These are phyloP conservation scores for Parnassius smintheus DNA, from an alignment of 2,888 invertebrate species.

Conservation along the genomic window DNA sequence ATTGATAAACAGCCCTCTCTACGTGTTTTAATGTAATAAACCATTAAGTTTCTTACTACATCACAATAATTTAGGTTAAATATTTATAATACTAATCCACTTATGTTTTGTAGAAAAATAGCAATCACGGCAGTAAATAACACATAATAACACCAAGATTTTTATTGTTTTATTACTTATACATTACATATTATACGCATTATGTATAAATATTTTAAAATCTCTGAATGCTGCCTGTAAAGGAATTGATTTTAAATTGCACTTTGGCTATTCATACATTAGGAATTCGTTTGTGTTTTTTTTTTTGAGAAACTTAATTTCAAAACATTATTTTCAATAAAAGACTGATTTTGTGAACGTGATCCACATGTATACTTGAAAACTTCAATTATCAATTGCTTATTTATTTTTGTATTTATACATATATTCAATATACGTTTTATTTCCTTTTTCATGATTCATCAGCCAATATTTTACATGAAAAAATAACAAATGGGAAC, in stretches of 20 bases:
- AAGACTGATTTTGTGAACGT: slow-evolving; percentile 28
- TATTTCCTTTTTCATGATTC: slow-evolving; percentile 32
- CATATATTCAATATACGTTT: slow-evolving; percentile 33
- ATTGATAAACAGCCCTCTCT: slow-evolving; percentile 15
- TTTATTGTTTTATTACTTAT: slow-evolving; percentile 13
- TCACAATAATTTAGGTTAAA: slow-evolving; percentile 13
- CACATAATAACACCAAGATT: slow-evolving; percentile 8
- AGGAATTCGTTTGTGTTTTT: slow-evolving; percentile 20
- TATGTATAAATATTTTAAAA: slow-evolving; percentile 15
- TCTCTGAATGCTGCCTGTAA: slow-evolving; percentile 32
- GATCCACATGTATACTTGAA: slow-evolving; percentile 26
- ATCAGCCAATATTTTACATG: slow-evolving; percentile 54
- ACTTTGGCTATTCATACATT: slow-evolving; percentile 41
- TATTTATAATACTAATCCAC: neutral
- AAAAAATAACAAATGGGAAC: slow-evolving; percentile 78
- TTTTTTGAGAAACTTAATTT: slow-evolving; percentile 27
- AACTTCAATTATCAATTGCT: neutral
- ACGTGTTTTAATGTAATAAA: slow-evolving; percentile 12
- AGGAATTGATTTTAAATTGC: slow-evolving; percentile 41
- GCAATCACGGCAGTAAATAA: slow-evolving; percentile 4
- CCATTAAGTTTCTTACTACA: slow-evolving; percentile 6
- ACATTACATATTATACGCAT: slow-evolving; percentile 22
- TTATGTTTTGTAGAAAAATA: slow-evolving; percentile 1
- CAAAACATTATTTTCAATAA: slow-evolving; percentile 32
- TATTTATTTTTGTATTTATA: slow-evolving; percentile 29